A percentile compares a stretch with the other conserved stretches of the same genome.
phyloP scores from a whole-genome alignment of 1,140 invertebrate species.

The Drosophila subpulchrella region DNA sequence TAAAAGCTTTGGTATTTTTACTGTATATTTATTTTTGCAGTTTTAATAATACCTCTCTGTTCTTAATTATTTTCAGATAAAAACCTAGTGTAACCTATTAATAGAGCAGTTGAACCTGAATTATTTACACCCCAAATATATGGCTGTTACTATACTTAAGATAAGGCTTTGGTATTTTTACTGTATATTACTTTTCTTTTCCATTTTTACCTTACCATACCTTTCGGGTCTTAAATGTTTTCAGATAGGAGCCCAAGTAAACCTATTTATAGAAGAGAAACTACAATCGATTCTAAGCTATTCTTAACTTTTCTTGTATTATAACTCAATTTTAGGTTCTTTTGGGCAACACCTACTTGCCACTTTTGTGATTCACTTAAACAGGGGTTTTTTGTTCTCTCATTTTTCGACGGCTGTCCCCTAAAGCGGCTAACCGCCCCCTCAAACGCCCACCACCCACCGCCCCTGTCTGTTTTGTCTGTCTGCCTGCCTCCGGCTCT shows the following conservation, averaged over 20 bases:
- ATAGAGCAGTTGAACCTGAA: background rate
- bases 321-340: background rate
- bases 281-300: background rate
- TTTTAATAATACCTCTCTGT: too few relatives aligned
- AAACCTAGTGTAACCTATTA: too few relatives aligned
- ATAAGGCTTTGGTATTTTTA: background rate
- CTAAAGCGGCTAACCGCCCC: constrained; percentile 3
- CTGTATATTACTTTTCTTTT: background rate
- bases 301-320: constrained; percentile 2
- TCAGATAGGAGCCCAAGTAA: too few relatives aligned
- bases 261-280: background rate
- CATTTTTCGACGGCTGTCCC: constrained; percentile 2
- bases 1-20: too few relatives aligned
- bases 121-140: constrained; percentile 1
- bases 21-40: too few relatives aligned
- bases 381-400: background rate
- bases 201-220: background rate
- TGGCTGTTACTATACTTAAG: background rate
- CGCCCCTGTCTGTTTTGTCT: constrained; percentile 27
- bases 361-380: constrained; percentile 22
- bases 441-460: background rate
- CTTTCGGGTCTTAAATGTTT: too few relatives aligned
- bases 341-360: background rate
- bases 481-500: constrained; percentile 14
- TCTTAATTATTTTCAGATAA: too few relatives aligned